phyloP scores from a whole-genome alignment of 2,888 invertebrate genomes.

The Dryobota labecula region DNA sequence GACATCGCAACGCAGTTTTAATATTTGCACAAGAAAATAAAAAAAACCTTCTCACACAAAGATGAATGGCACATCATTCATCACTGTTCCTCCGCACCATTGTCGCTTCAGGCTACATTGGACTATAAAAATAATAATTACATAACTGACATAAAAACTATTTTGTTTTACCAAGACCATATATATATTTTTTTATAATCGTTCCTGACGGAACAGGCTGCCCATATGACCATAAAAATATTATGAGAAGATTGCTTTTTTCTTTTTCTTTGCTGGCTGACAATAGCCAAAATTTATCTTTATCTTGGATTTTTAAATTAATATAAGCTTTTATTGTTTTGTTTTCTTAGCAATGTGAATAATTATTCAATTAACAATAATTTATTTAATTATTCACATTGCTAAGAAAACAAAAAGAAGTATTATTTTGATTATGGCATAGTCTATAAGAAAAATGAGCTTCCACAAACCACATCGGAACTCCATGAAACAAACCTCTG shows the following conservation, averaged over 20 bases:
- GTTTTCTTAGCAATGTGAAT: no score
- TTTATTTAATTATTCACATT: neutral
- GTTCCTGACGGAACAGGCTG: no score
- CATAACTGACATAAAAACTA: neutral
- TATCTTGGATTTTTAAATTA: no score
- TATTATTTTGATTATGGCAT: neutral
- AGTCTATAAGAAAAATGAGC: neutral
- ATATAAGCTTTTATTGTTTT: no score
- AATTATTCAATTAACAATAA: no score
- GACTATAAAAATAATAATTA: neutral
- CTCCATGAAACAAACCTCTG: neutral
- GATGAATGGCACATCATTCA: no score
- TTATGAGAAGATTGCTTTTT: neutral
- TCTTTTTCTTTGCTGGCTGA: neutral
- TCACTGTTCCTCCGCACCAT: neutral
- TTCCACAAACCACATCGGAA: neutral
- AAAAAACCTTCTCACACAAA: neutral
- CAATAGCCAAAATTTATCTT: neutral
- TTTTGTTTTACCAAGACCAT: neutral
- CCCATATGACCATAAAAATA: neutral
- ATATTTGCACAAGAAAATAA: neutral
- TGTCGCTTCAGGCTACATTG: neutral
- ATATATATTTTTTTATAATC: no score
- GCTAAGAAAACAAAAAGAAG: neutral
- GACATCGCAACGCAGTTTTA: neutral